Evolutionary conservation across 53 echinoderm and acorn worm genomes (phyloP), one percentile per base, ranked within the genome.

Genomic region (Echinarachnius parma): DNA sequence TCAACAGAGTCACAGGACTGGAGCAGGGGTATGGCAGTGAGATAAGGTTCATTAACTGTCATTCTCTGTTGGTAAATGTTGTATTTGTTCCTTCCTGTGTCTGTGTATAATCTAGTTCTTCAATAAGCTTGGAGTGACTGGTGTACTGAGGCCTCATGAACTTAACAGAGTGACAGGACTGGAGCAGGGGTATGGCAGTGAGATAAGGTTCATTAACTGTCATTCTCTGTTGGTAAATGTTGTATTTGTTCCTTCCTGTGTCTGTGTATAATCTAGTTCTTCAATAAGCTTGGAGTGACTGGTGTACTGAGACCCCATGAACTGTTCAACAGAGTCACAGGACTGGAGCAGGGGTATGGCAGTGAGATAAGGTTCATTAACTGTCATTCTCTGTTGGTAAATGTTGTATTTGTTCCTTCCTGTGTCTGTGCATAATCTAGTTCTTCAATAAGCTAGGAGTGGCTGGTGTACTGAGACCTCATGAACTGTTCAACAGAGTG

Each of bases 41-140:
- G 58, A n/a, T n/a, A n/a, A n/a, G n/a, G n/a, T n/a, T n/a, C n/a
- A n/a, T n/a, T n/a, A n/a, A n/a, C n/a, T n/a, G n/a, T n/a, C n/a
- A n/a, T n/a, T n/a, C n/a, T n/a, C n/a, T n/a, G n/a, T n/a, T n/a
- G n/a, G n/a, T n/a, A n/a, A n/a, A n/a, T n/a, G n/a, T n/a, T n/a
- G n/a, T n/a, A n/a, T n/a, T n/a, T n/a, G n/a, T n/a, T n/a, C n/a
- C n/a, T n/a, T n/a, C n/a, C n/a, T n/a, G n/a, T n/a, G n/a, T n/a
- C n/a, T n/a, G n/a, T n/a, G n/a, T n/a, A n/a, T n/a, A n/a, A n/a
- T 18, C 8, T 77, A 94, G 95, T 94, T 94, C 76, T 94, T 94
- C 76, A 53, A 78, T 10, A 84, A 84, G 37, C 47, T 63, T 28
- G 95, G 90, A 19, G 90, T 94, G 0, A 81, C 80, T 31, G 84